phyloP scores from a whole-genome alignment of 2,113 vertebrate species.

The Carollia perspicillata region DNA sequence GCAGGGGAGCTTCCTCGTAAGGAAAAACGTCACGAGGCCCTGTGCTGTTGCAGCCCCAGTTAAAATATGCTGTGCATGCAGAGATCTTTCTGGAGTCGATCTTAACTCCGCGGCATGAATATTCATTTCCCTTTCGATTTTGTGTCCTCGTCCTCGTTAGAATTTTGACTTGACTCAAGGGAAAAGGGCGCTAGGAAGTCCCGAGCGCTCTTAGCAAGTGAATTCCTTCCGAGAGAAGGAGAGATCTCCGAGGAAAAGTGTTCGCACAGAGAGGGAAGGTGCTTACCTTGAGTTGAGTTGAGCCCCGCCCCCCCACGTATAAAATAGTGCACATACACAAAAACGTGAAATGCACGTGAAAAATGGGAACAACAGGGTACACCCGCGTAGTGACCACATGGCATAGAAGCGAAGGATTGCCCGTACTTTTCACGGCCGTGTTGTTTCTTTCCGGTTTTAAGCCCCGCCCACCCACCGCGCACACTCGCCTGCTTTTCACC shows the following conservation, averaged over 20 bases:
- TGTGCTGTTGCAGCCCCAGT: not conserved
- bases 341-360: not conserved
- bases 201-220: not conserved
- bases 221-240: not conserved
- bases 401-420: not conserved
- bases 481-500: not conserved
- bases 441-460: not conserved
- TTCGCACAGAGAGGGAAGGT: not conserved
- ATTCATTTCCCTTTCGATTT: slow-evolving; percentile 38
- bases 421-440: not conserved
- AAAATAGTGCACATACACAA: not conserved
- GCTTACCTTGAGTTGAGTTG: not conserved
- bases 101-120: not conserved
- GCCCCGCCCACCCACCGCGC: not conserved
- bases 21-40: not conserved
- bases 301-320: too few species aligned
- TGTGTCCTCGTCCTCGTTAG: not conserved
- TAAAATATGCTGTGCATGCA: not conserved
- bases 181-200: not conserved
- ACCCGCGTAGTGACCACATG: accelerated
- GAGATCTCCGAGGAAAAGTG: not conserved
- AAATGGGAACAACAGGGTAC: not conserved
- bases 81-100: not conserved
- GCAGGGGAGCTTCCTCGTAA: not conserved
- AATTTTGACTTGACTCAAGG: slow-evolving; percentile 11